A percentile compares a stretch with the other conserved stretches of the same genome.
Conservation (phyloP, 2,113 vertebrate species). For the Capra hircus region DNA sequence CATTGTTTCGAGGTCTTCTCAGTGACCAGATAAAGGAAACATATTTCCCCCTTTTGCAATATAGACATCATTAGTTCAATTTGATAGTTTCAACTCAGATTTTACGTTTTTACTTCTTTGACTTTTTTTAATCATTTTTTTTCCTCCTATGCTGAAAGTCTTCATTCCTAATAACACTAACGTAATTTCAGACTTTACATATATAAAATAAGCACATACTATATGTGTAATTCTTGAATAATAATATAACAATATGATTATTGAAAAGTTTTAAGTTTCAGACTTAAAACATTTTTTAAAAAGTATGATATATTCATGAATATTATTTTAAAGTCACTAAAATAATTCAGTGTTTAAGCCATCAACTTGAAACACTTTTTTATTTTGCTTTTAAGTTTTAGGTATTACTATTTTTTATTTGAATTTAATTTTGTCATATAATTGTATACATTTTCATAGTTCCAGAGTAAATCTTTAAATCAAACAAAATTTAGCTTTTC, state of each 20-base stretch:
- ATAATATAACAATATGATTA: not conserved
- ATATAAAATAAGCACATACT: not conserved
- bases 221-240: not conserved
- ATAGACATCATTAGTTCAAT: not conserved
- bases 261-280: not conserved
- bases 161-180: not conserved
- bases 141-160: not conserved
- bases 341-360: not conserved
- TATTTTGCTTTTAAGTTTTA: conserved; percentile 3
- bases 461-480: conserved; percentile 14
- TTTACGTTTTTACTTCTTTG: not conserved
- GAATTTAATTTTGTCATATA: not conserved
- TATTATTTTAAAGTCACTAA: not conserved
- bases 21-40: not conserved
- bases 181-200: not conserved
- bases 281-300: not conserved
- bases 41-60: not conserved
- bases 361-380: not conserved
- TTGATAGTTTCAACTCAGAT: not conserved
- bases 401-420: not conserved
- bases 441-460: not conserved
- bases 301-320: not conserved
- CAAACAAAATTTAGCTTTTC: not conserved
- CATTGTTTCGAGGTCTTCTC: not conserved
- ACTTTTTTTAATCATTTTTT: not conserved